A percentile compares a stretch with the other conserved stretches of the same genome.
Evolutionary conservation across 2,888 invertebrate genomes (phyloP).

Genomic region (Nebria brevicollis): DNA sequence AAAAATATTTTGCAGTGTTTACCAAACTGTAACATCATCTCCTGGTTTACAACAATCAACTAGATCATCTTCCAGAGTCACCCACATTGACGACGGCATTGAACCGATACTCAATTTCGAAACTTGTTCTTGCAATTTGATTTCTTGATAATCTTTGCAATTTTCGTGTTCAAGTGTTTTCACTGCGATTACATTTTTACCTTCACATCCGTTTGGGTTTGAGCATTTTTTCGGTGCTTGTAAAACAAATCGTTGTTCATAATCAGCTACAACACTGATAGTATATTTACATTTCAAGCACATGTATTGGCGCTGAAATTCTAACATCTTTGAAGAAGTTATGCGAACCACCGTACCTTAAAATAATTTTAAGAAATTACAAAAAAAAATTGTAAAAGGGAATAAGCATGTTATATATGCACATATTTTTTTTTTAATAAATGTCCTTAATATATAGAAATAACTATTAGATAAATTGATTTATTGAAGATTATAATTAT

Average conservation of each 20-base stretch:
- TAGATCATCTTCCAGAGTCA: constrained; percentile 84
- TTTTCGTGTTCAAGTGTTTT: constrained; percentile 70
- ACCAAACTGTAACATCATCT: constrained; percentile 88
- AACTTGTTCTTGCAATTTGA: constrained; percentile 87
- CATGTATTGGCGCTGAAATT: constrained; percentile 76
- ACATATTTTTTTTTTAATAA: too few species aligned
- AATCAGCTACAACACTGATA: constrained; percentile 73
- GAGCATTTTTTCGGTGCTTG: constrained; percentile 66
- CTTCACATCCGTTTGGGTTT: constrained; percentile 69
- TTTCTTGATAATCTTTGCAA: constrained; percentile 86
- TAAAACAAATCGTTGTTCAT: constrained; percentile 65
- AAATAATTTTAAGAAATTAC: constrained; percentile 46
- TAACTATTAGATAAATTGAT: too few species aligned
- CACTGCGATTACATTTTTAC: constrained; percentile 66
- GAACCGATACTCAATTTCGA: constrained; percentile 76
- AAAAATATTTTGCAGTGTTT: constrained; percentile 51
- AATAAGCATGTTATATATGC: too few species aligned
- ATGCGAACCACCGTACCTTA: constrained; percentile 82
- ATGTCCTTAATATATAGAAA: too few species aligned
- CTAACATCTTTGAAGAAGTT: constrained; percentile 79
- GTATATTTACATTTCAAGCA: constrained; percentile 82
- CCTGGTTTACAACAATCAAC: constrained; percentile 90
- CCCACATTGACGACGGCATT: constrained; percentile 80
- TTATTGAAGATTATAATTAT: too few species aligned
- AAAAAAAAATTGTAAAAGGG: too few species aligned